Base-by-base conservation (phyloP, 23 tunicate species). In the Phallusia fumigata region DNA sequence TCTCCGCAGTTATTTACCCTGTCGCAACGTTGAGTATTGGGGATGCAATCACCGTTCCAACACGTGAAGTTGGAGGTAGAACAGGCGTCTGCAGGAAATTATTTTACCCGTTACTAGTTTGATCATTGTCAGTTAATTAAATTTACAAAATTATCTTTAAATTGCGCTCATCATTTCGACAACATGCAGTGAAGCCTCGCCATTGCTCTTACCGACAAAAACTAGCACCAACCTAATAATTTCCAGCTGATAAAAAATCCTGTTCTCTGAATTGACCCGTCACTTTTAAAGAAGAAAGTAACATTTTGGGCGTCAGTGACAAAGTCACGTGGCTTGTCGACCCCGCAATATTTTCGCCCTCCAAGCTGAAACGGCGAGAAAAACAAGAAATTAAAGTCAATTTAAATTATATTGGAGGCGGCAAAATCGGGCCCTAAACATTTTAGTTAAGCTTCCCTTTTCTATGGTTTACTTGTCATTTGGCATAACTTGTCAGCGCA, bases 281-380 rank as follows among this genome's bases (percentile, higher is more conserved):
- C 78, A 15, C 78, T 74, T 19, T 31, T 32, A 33, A 74, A 74
- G 12, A 32, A 35, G 22, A 74, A 32, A 18, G 44, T 74, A 0
- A 74, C 33, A 10, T 19, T 33, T 19, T 30, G 40, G 28, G 33
- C 40, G n/a, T 33, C 31, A 31, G 78, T 32, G n/a, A 32, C 78
- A 74, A 74, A 74, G 33, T 74, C 78, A 35, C 44, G 40, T 74
- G 78, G 78, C 19, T 74, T 74, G 31, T 32, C 40, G 3, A 35
- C 16, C 6, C 78, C 78, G 78, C 78, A 74, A 16, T 32, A 74
- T 16, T 35, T 74, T 74, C 69, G 69, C 26, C 69, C 69, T 58
- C 69, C 69, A 58, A 58, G 69, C 69, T 58, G 28, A 58, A 58
- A 58, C 13, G 69, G 28, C 5, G 13, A 13, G 13, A 58, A 40